Evolutionary conservation across 2,113 vertebrate genomes (phyloP), one percentile per base, ranked within the genome.

Genomic region (Dendropsophus ebraccatus): DNA sequence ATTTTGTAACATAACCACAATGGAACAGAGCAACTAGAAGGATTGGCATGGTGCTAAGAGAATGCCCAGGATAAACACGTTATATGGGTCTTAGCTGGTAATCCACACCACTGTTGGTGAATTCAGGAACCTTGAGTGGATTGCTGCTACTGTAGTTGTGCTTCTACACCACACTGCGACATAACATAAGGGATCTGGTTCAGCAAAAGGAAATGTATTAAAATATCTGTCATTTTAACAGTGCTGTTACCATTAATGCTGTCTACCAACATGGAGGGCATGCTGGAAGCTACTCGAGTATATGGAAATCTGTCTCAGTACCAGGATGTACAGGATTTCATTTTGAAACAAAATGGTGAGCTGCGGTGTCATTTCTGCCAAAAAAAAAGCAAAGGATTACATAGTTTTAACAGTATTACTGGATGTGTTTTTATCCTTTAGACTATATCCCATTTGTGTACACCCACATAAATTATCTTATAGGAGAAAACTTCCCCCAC

Each of bases 251-350:
- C 92, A 85, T 89, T 96, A 70, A 88, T 97, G 65, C 86, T 95
- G 88, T 94, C 93, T 87, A 90, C 91, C 87, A 96, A 88, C 87
- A 95, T 94, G 95, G 95, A 95, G 30, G 95, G 93, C 69, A 88
- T 96, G 88, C 88, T 97, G 87, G 96, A 97, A 90, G 96, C 95
- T 54, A 92, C 94, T 35, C 94, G 94, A 84, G 96, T 95, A 80
- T 96, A 96, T 87, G 96, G 95, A 62, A 97, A 96, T 91, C 95
- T 97, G 88, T 96, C 96, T 77, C 95, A 92, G 58, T 90, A 95
- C 88, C 90, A 82, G 73, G 95, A 95, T 60, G 90, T 96, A 88
- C 93, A 95, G 54, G 88, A 93, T 84, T 96, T 97, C 91, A 95
- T 97, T 89, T 77, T 96, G 82, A 90, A 92, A 87, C 93, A 92